Percentiles rank a stretch among this genome's conserved stretches.
These are phyloP conservation scores for Alligator sinensis DNA, from an alignment of 2,113 vertebrate species.

Conservation along the genomic window DNA sequence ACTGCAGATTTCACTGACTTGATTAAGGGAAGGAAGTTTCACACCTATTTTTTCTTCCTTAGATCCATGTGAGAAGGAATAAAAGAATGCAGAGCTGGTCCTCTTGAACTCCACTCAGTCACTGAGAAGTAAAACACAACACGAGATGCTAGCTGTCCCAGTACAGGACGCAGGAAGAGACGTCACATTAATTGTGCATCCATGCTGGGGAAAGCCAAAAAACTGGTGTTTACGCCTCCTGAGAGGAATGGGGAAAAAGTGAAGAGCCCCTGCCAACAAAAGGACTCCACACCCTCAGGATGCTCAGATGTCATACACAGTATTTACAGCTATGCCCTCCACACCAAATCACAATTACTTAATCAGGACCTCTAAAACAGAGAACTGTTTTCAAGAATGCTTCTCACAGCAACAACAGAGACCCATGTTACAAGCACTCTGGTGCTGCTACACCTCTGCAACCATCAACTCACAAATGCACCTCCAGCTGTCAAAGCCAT, in stretches of 20 bases:
- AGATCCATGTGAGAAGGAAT: background rate
- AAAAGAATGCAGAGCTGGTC: background rate
- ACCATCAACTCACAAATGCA: background rate
- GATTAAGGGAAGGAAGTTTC: background rate
- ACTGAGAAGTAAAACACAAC: background rate
- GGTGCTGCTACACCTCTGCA: background rate
- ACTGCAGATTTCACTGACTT: background rate
- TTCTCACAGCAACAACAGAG: background rate
- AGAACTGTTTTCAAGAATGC: background rate
- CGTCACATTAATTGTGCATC: conserved; percentile 10
- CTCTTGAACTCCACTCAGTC: background rate
- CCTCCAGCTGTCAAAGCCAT: background rate
- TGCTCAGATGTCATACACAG: background rate
- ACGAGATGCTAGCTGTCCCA: background rate
- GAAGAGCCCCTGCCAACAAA: conserved; percentile 52
- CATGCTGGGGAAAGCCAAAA: conserved; percentile 48
- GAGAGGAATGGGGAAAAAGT: conserved; percentile 60
- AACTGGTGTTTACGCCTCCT: conserved; percentile 51
- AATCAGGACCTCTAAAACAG: background rate
- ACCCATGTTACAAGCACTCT: background rate
- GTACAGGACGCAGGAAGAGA: background rate
- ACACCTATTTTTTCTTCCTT: background rate
- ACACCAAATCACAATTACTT: background rate
- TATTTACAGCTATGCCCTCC: background rate
- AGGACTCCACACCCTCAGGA: conserved; percentile 14